Base-by-base conservation (phyloP, 2,797 vertebrate genomes). In the Dendrocincla fuliginosa region DNA sequence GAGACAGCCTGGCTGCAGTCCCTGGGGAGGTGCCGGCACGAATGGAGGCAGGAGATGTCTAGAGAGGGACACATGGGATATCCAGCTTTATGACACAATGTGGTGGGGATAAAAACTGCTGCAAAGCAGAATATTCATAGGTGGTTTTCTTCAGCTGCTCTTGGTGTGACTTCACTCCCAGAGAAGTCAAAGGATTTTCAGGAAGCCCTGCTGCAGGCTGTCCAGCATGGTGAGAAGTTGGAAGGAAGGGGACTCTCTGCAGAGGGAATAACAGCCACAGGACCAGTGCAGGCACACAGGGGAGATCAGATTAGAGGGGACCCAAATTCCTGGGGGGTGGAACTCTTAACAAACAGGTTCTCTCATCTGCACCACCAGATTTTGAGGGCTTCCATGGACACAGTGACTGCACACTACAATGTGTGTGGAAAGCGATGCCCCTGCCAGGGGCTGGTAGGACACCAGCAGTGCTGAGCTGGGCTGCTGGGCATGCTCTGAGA, bases 161-260 rank as follows among this genome's bases (percentile, higher is more conserved):
- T 70, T 84, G 39, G 44, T 24, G 6, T 30, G 25, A 41, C 28
- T 79, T 10, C 33, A 9, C 47, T 90, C 39, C 24, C 35, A 76
- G 59, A 73, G 57, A 50, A 55, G 37, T 37, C 63, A 33, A 69
- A 42, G 46, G 57, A 70, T 9, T 15, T 10, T 13, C 1, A 3
- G 70, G 50, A 84, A 78, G 57, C 24, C 13, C 22, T 46, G 30
- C 44, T 84, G 56, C 33, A 83, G 53, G 8, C 32, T 70, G 4
- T 12, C 11, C 6, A 7, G 37, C n/a, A 20, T 0, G 0, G 39
- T 16, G 46, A 42, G 52, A 46, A 7, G 7, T 0, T 39, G 46
- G 18, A 37, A 63, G 63, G 53, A 46, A 57, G 30, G 33, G 68
- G 28, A 12, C 5, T 53, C 52, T 82, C 17, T 64, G 37, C 24